These are phyloP conservation scores for Lordiphosa andalusiaca DNA, from an alignment of 2,888 invertebrate species.

Conservation along the genomic window DNA sequence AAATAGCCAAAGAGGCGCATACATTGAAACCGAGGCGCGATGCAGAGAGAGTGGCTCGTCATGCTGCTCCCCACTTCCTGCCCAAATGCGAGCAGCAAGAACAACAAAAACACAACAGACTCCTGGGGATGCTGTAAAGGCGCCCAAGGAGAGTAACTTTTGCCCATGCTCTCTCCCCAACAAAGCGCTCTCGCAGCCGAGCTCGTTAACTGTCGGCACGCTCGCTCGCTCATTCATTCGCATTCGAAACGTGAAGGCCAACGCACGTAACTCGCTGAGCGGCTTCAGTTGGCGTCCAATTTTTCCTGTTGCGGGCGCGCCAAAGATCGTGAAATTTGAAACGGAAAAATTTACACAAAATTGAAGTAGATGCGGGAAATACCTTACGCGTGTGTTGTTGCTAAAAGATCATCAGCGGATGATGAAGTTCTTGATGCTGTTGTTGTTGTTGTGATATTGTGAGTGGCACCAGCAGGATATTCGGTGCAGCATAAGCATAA, in stretches of 20 bases:
- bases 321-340: constrained; percentile 30
- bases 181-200: constrained; percentile 21
- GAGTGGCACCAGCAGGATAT: constrained; percentile 65
- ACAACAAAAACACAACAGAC: constrained; percentile 38
- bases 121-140: constrained; percentile 60
- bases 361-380: constrained; percentile 29
- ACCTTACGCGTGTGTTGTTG: constrained; percentile 10
- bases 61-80: constrained; percentile 54
- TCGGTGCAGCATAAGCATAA: constrained; percentile 47
- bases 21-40: constrained; percentile 23
- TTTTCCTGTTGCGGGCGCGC: constrained; percentile 19
- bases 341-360: constrained; percentile 9
- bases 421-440: constrained; percentile 23
- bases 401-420: constrained; percentile 20
- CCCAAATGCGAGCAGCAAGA: constrained; percentile 12
- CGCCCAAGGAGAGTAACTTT: constrained; percentile 14
- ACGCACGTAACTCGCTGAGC: constrained; percentile 32
- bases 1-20: constrained; percentile 38
- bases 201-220: constrained; percentile 9
- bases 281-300: constrained; percentile 1
- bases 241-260: constrained; percentile 41
- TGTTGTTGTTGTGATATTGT: constrained; percentile 47
- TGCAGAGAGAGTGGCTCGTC: constrained; percentile 29
- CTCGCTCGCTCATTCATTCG: constrained; percentile 35
- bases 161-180: background rate